Evolutionary conservation across 2,888 invertebrate species (phyloP), one percentile per base, ranked within the genome.

Genomic region (Argyresthia goedartella): DNA sequence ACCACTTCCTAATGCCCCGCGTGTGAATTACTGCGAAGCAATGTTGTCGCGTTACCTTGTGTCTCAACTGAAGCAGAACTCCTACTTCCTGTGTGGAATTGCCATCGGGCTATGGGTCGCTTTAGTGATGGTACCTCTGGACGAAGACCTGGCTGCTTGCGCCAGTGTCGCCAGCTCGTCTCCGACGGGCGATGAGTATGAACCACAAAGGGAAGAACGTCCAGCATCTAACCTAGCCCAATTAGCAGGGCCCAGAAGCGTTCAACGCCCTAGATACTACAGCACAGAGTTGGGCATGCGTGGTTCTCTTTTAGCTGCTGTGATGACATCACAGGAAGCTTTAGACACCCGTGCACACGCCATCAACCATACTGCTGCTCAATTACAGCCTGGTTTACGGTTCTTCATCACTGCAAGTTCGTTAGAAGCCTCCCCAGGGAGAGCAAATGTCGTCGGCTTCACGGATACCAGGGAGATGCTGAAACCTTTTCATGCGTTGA

Each of bases 241-340:
- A 67, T 46, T 39, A 58, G 69, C 46, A 59, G 70, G 46, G 0
- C 60, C 62, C 0, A 74, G 84, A 45, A 89, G 90, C 60, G 88
- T 95, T 58, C 88, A 93, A 52, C 90, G 98, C 1, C 97, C 98
- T 0, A 89, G 98, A 16, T 99, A 97, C 84, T 97, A 96, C 70
- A 96, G 95, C 49, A 96, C 98, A 0, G 99, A 99, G 75, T 89
- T 99, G 52, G 98, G 97, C 14, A 97, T 98, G 62, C 89, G 94
- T 56, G 95, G 95, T 59, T 95, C 95, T 67, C 73, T 98, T 11
- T 94, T 98, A 67, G 91, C 96, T 36, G 96, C 94, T 14, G 92
- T 97, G 41, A 87, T 98, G 65, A 95, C 94, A 14, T 91, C 91
- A 1, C 91, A 91, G 63, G 91, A 91, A 50, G 93, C 89, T 66